Base-by-base conservation (phyloP, 2,797 vertebrate genomes). In the Siniperca undulata region DNA sequence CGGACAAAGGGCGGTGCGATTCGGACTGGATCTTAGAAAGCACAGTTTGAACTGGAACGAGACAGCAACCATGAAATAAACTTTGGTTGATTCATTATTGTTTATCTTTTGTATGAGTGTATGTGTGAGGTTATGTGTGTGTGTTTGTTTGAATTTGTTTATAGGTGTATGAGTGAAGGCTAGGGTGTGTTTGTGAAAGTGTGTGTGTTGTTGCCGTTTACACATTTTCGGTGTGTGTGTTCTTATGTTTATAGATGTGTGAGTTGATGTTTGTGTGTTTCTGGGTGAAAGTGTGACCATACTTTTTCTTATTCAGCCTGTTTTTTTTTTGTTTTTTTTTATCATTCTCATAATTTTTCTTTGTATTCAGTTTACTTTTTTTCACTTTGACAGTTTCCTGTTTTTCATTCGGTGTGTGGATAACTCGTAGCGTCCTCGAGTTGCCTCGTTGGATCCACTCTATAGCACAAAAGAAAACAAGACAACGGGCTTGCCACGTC, bases 1-100 rank as follows among this genome's bases (percentile, higher is more conserved):
- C 95, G 1, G 96, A 96, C 86, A 97, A 96, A 94, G 95, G 93
- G 52, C 89, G 93, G 24, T 94, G 94, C 81, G 96, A 97, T 82
- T 97, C 97, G 65, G 97, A 99, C 94, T 98, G 97, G 96, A 97
- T 98, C 95, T 95, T 98, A 92, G 97, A 98, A 95, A 98, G 97
- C 95, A 97, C 97, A 67, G 96, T 99, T 92, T 98, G 94, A 98
- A 89, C 75, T 59, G 50, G 30, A 81, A 71, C 11, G 3, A 88
- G 75, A 67, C 64, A 55, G 52, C 34, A 30, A 80, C 56, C 78
- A 87, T 74, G 3, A 80, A 69, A 85, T 27, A 65, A 75, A 86
- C 77, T 72, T 82, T 87, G 85, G 65, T 81, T 88, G 42, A 80
- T 76, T 69, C 86, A 80, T 89, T 52, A 69, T 78, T 85, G 80